Evolutionary conservation across 2,888 invertebrate species (phyloP).

Genomic region (Phengaris arion): DNA sequence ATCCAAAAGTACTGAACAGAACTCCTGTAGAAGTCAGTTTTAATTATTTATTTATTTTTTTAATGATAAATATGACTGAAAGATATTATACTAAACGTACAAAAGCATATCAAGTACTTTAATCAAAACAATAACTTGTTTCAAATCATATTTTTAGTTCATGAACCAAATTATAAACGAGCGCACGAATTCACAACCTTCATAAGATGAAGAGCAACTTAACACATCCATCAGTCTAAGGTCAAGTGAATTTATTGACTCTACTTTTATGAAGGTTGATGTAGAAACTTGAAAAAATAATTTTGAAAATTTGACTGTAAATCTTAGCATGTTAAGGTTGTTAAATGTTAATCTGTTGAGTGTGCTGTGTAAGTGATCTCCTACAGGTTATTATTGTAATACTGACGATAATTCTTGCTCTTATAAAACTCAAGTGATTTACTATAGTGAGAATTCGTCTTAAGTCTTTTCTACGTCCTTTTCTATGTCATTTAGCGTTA

Average conservation of each 20-base stretch:
- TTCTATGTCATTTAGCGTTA: conserved; percentile 77
- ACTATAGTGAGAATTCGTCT: conserved; percentile 72
- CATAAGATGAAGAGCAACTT: not conserved
- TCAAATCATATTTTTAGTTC: not conserved
- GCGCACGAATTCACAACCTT: not conserved
- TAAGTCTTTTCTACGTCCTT: conserved; percentile 76
- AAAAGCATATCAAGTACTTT: not conserved
- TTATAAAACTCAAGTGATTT: conserved; percentile 63
- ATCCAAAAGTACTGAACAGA: no score
- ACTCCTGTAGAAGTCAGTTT: no score
- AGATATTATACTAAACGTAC: no score
- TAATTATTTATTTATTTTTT: no score
- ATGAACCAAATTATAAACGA: not conserved
- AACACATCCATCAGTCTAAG: not conserved
- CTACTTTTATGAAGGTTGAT: not conserved
- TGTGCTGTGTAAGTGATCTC: not conserved
- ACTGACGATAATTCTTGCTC: conserved; percentile 26
- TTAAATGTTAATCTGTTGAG: not conserved
- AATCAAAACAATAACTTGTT: not conserved
- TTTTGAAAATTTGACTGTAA: not conserved
- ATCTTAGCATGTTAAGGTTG: not conserved
- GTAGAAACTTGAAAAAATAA: not conserved
- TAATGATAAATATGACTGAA: not conserved
- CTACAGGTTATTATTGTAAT: conserved; percentile 25
- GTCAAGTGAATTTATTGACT: not conserved